Evolutionary conservation across 2,888 invertebrate genomes (phyloP), one percentile per base, ranked within the genome.

Genomic region (Zele albiditarsus): DNA sequence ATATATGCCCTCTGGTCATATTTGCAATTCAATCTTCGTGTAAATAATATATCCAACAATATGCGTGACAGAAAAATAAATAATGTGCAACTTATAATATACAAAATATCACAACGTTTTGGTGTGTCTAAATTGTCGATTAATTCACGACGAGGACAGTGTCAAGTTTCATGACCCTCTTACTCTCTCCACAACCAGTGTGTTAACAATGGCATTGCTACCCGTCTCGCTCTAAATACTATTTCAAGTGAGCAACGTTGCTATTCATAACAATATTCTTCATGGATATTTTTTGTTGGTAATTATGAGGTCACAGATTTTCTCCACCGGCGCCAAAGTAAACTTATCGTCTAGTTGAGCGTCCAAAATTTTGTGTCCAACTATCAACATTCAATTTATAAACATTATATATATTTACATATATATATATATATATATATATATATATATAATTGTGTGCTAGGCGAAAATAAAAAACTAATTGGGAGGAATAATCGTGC

Each of bases 31-130:
- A 28, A 28, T 60, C 27, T 28, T 31, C 28, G 14, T 60, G 27
- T 28, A 5, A 28, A 60, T 14, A 5, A 3, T 10, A 38, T 12
- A 38, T 12, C 12, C 38, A 38, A 38, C 38, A 38, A 2, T 1
- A 38, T 38, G 38, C 8, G 0, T 12, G 12, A 2, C 31, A 31
- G 5, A 6, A 38, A 38, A 2, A 38, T 38, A 12, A 2, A 38
- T 12, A 2, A 38, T 38, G 12, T 12, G 31, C 38, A 12, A 38
- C 8, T 12, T 38, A 12, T 12, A 3, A 20, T 12, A 5, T 62
- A 62, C 42, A 62, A 71, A 71, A 62, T 62, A 71, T 71, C 62
- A 71, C 23, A 31, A 23, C 8, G 42, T 71, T 20, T 42, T 69
- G 58, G 58, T 53, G 27, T 8, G 53, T 28, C 46, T 38, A 27